phyloP scores from a whole-genome alignment of 2,797 vertebrate species.

The Phoeniculus purpureus region DNA sequence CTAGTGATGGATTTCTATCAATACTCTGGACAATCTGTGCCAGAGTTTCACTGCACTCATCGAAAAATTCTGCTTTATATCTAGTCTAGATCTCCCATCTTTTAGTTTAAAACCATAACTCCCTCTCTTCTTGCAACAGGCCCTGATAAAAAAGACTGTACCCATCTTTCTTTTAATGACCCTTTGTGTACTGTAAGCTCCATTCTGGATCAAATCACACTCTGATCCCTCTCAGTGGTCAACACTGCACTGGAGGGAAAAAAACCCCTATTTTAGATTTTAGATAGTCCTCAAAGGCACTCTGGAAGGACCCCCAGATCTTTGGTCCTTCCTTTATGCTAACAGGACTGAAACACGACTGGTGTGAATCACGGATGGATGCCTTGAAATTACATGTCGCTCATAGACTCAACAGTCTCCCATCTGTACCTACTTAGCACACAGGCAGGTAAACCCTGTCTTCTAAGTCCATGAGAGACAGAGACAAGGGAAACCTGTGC shows the following conservation, averaged over 20 bases:
- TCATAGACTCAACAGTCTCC: accelerated
- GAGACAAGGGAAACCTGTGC: neutral
- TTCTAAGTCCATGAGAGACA: neutral
- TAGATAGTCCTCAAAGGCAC: neutral
- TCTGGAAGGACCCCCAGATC: accelerated
- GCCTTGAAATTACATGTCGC: neutral
- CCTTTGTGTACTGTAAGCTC: neutral
- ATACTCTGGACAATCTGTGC: no score
- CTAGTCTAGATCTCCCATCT: no score
- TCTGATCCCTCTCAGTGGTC: neutral
- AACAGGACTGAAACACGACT: neutral
- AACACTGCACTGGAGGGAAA: accelerated
- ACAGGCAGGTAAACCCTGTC: neutral
- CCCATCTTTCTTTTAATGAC: no score
- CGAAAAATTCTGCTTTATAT: no score
- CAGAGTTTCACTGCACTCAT: no score
- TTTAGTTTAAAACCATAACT: no score
- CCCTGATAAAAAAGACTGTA: no score
- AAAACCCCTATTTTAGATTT: neutral
- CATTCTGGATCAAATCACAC: neutral
- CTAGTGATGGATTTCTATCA: no score
- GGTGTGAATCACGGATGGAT: neutral
- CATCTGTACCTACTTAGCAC: accelerated
- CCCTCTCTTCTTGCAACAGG: no score
- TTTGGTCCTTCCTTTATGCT: neutral